Evolutionary conservation across 1,140 invertebrate species (phyloP).

Genomic region (Potamilus streckersoni): DNA sequence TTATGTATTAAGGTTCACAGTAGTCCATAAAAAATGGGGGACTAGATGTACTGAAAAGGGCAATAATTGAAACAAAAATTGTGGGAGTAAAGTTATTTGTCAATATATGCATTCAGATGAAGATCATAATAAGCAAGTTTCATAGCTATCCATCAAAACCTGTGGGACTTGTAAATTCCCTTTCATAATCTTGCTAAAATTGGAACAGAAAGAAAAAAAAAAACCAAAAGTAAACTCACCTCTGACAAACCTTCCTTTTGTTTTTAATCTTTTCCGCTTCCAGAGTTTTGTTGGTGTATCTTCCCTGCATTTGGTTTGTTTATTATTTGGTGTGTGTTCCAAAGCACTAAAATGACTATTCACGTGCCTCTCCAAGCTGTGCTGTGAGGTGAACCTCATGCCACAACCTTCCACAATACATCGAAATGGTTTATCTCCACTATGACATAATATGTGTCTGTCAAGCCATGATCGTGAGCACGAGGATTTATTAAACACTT

Average conservation of each 20-base stretch:
- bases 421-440: conserved; percentile 89
- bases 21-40: too few species aligned
- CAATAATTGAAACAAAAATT: too few species aligned
- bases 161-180: too few species aligned
- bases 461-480: conserved; percentile 93
- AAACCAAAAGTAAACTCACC: conserved; percentile 7
- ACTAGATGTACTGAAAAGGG: too few species aligned
- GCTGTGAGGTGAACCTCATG: conserved; percentile 90
- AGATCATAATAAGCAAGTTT: too few species aligned
- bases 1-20: too few species aligned
- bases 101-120: too few species aligned
- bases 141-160: too few species aligned
- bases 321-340: conserved; percentile 66
- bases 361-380: conserved; percentile 89
- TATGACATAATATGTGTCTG: conserved; percentile 89
- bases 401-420: conserved; percentile 96
- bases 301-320: conserved; percentile 64
- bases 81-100: too few species aligned
- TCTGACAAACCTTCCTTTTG: conserved; percentile 17
- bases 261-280: conserved; percentile 30
- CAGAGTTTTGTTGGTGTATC: conserved; percentile 78
- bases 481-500: conserved; percentile 91
- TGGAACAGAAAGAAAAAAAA: too few species aligned
- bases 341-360: conserved; percentile 88
- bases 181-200: too few species aligned